These are phyloP conservation scores for Callipepla californica DNA, from an alignment of 2,113 vertebrate genomes.

Conservation along the genomic window DNA sequence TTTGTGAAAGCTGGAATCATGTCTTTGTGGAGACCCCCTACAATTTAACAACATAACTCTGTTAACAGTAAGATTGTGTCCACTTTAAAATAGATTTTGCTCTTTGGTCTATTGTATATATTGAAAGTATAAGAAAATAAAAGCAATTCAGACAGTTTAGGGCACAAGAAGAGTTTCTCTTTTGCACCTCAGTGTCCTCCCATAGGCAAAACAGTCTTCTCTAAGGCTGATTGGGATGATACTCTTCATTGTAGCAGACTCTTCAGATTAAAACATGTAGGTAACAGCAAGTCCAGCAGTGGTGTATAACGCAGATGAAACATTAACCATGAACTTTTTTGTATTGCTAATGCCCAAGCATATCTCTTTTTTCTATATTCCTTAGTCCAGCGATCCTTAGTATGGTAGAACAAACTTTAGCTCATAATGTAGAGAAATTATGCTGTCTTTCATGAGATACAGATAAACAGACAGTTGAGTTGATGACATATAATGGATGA, in stretches of 20 bases:
- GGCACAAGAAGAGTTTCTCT: constrained; percentile 80
- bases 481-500: constrained; percentile 77
- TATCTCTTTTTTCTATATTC: constrained; percentile 63
- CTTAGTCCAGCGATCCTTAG: constrained; percentile 68
- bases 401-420: constrained; percentile 69
- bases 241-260: constrained; percentile 67
- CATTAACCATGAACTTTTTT: constrained; percentile 69
- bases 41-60: constrained; percentile 66
- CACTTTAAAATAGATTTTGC: constrained; percentile 84
- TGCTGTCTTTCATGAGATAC: constrained; percentile 81
- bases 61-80: constrained; percentile 75
- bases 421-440: constrained; percentile 74
- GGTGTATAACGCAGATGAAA: constrained; percentile 65
- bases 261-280: constrained; percentile 60
- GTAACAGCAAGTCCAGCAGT: constrained; percentile 64
- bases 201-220: constrained; percentile 73
- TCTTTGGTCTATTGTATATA: constrained; percentile 99
- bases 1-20: constrained; percentile 66
- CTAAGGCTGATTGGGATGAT: constrained; percentile 74
- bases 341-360: constrained; percentile 78
- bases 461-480: constrained; percentile 81
- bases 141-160: constrained; percentile 90
- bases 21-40: constrained; percentile 71
- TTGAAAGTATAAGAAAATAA: constrained; percentile 89
- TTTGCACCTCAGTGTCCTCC: constrained; percentile 75